Base-by-base conservation (phyloP, 2,113 vertebrate genomes). In the Ancistrus triradiatus region DNA sequence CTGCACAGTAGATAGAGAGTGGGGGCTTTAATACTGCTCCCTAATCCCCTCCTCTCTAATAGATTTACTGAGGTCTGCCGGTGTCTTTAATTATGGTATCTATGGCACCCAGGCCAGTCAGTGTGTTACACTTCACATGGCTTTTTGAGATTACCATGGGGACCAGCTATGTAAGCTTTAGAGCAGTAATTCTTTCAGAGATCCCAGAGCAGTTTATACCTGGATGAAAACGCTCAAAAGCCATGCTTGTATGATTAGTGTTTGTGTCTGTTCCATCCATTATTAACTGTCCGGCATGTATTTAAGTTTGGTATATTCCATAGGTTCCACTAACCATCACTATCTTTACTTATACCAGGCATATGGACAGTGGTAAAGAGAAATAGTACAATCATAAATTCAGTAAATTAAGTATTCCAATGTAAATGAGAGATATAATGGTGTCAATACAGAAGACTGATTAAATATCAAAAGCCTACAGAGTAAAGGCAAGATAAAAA, bases 361-460 rank as follows among this genome's bases (percentile, higher is more conserved):
- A 31, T 31, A 31, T n/a, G n/a, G n/a, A n/a, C n/a, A n/a, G 3
- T 72, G 75, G 71, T 74, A 63, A 28, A 11, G 11, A 46, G 46
- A 31, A n/a, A 27, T 0, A 4, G 5, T 3, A n/a, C 9, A 14
- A 19, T 1, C n/a, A 37, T 3, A 59, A 31, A 2, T 59, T 19
- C 10, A 33, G 6, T 33, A 7, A 10, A 33, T 7, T 13, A 24
- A 55, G 3, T 13, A 2, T 1, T 33, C 24, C 4, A 25, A 22
- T n/a, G 66, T 24, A 72, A 76, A 37, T 37, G 72, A 90, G 85
- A 85, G 83, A 83, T 84, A 86, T 88, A 87, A 85, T 85, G 82
- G 84, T 90, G 90, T 92, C 90, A 90, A 92, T 91, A 90, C 81
- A 74, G 80, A 56, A 21, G 58, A 68, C 33, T 50, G 56, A 71